These are phyloP conservation scores for Pantala flavescens DNA, from an alignment of 1,140 invertebrate genomes.

Conservation along the genomic window DNA sequence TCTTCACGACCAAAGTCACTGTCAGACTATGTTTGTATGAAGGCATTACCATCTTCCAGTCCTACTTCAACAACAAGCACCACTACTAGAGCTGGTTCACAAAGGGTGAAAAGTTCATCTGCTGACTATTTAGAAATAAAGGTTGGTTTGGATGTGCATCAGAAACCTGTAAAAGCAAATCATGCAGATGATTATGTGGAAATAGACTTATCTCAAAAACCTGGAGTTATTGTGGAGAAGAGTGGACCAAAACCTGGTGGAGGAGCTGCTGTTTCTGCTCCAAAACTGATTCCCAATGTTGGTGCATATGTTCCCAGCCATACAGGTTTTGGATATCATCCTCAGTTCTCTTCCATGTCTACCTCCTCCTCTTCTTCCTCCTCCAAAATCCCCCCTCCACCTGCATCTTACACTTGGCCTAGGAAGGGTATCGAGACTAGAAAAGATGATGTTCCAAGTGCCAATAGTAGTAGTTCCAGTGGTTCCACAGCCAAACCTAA, in stretches of 20 bases:
- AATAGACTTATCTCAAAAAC: background rate
- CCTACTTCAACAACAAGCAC: background rate
- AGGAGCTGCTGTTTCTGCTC: background rate
- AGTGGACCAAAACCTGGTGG: no score
- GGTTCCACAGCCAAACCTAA: no score
- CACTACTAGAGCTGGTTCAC: background rate
- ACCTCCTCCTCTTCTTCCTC: background rate
- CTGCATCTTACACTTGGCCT: background rate
- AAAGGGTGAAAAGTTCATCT: background rate
- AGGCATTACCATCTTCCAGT: background rate
- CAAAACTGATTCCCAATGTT: background rate
- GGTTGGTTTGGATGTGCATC: background rate
- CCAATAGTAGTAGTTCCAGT: no score
- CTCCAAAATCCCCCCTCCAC: background rate
- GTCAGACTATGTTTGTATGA: background rate
- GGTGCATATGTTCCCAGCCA: background rate
- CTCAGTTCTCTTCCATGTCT: background rate
- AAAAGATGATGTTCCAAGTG: no score
- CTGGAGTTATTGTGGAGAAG: background rate
- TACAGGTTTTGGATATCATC: background rate
- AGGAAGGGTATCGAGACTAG: background rate
- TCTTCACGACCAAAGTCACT: background rate
- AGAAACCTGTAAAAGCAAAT: background rate
- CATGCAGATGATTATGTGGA: background rate
- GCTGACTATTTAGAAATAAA: background rate